Evolutionary conservation across 2,888 invertebrate species (phyloP).

Genomic region (Phengaris alcon): DNA sequence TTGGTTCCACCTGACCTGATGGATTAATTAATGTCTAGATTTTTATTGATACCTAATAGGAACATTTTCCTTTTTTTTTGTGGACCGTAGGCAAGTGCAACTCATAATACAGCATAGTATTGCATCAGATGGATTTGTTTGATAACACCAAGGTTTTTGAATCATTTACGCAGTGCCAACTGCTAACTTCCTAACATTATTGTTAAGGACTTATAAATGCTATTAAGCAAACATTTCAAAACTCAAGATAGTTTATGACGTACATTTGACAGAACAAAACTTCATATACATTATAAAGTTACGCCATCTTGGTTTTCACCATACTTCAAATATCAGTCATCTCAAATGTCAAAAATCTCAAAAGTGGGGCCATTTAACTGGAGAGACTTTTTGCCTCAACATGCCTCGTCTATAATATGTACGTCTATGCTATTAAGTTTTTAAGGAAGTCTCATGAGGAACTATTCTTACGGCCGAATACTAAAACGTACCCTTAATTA

Average conservation of each 20-base stretch:
- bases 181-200: background rate
- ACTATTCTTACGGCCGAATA: too few species aligned
- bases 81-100: background rate
- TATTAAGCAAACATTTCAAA: background rate
- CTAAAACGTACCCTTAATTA: too few species aligned
- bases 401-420: too few species aligned
- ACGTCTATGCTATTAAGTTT: too few species aligned
- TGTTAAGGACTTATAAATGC: background rate
- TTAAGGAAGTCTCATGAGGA: background rate
- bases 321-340: too few species aligned
- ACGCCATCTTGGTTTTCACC: too few species aligned
- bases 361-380: too few species aligned
- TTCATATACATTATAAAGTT: too few species aligned
- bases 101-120: conserved; percentile 22
- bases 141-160: background rate
- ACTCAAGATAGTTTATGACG: too few species aligned
- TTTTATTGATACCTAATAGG: background rate
- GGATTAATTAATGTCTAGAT: background rate
- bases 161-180: background rate
- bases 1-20: background rate
- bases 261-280: too few species aligned
- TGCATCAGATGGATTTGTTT: conserved; percentile 13
- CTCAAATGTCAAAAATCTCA: too few species aligned
- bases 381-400: too few species aligned
- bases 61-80: background rate